Evolutionary conservation across 2,113 vertebrate species (phyloP).

Genomic region (Malurus elegans): DNA sequence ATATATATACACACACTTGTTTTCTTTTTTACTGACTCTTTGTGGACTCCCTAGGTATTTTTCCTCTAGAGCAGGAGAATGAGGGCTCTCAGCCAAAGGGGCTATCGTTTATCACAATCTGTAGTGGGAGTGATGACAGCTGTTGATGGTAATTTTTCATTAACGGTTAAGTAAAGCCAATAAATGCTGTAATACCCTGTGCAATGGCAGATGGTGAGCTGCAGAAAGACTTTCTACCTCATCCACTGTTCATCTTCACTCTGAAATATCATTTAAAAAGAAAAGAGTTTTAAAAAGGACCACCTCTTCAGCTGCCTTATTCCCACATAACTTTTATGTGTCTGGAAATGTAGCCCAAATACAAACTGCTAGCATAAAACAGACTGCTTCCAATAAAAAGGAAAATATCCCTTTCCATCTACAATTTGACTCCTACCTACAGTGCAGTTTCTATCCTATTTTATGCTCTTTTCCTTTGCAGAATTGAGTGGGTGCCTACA

Average conservation of each 20-base stretch:
- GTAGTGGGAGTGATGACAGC: conserved; percentile 41
- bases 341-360: not conserved
- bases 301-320: not conserved
- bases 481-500: not conserved
- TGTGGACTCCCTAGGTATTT: not conserved
- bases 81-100: not conserved
- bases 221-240: conserved; percentile 1
- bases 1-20: too few relatives aligned
- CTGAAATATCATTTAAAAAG: not conserved
- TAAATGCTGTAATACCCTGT: not conserved
- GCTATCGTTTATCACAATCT: conserved; percentile 32
- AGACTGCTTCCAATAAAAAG: not conserved
- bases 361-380: not conserved
- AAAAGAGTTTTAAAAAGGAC: not conserved
- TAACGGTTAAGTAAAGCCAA: conserved; percentile 9
- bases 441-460: not conserved
- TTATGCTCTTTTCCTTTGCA: not conserved
- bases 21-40: not conserved
- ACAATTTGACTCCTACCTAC: not conserved
- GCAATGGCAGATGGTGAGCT: conserved; percentile 22
- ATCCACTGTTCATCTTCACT: not conserved
- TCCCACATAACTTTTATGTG: not conserved
- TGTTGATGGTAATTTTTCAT: conserved; percentile 44
- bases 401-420: not conserved
- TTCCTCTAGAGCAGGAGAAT: not conserved